phyloP scores from a whole-genome alignment of 2,797 vertebrate genomes.

The Borostomias antarcticus region DNA sequence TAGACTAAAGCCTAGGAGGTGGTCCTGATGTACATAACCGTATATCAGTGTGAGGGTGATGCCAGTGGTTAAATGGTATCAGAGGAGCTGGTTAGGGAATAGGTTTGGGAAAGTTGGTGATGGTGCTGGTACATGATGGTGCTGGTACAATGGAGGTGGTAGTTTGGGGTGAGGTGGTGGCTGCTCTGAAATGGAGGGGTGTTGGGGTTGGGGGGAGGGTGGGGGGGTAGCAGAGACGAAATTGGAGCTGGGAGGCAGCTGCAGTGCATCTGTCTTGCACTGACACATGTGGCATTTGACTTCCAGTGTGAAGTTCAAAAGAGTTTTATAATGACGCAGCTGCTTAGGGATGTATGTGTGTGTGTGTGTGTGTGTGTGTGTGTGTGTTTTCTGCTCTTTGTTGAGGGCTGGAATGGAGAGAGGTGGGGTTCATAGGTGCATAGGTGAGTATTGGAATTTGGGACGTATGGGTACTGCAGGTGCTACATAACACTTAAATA shows the following conservation, averaged over 20 bases:
- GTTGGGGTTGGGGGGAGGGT: slow-evolving; percentile 21
- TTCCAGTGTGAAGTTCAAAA: slow-evolving; percentile 83
- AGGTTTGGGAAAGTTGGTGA: slow-evolving; percentile 58
- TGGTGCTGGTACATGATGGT: slow-evolving; percentile 53
- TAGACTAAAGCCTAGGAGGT: no score
- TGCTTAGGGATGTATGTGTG: slow-evolving; percentile 58
- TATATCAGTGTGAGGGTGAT: neutral
- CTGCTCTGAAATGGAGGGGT: slow-evolving; percentile 15
- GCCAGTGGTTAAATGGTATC: slow-evolving; percentile 14
- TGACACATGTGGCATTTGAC: slow-evolving; percentile 82
- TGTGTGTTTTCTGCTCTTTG: slow-evolving; percentile 29
- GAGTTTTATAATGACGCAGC: slow-evolving; percentile 81
- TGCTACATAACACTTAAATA: slow-evolving; percentile 18
- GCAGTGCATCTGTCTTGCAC: slow-evolving; percentile 80
- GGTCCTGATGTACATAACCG: no score
- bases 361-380: slow-evolving; percentile 36
- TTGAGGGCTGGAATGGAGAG: slow-evolving; percentile 7
- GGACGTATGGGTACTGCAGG: slow-evolving; percentile 43
- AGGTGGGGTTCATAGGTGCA: slow-evolving; percentile 36
- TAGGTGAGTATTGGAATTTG: slow-evolving; percentile 52
- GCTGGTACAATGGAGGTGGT: slow-evolving; percentile 21
- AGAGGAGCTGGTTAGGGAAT: slow-evolving; percentile 44
- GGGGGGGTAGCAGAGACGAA: slow-evolving; percentile 56
- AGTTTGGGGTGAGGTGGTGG: slow-evolving; percentile 16
- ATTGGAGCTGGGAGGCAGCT: slow-evolving; percentile 74